Conservation (phyloP, 2,888 invertebrate genomes). For the Pristionchus entomophagus region DNA sequence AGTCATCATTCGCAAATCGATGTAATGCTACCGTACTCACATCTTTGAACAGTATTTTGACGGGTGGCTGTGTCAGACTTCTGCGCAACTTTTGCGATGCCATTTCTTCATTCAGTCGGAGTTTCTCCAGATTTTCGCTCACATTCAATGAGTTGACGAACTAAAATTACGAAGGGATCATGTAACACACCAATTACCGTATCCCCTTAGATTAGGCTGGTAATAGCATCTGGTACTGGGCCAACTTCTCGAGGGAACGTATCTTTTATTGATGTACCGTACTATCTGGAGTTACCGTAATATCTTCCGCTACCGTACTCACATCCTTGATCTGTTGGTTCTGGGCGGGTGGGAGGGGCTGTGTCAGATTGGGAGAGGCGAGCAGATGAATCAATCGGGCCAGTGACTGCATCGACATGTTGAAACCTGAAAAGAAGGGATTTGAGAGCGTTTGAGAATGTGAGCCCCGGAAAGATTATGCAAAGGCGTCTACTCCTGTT, state of each 20-base stretch:
- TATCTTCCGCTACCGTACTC: not conserved
- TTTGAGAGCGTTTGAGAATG: too few species aligned
- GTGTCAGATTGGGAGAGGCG: constrained; percentile 49
- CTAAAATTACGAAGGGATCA: not conserved
- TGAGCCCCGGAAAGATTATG: too few species aligned
- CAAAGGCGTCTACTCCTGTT: too few species aligned
- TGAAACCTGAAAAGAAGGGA: constrained; percentile 54
- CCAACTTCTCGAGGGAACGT: not conserved
- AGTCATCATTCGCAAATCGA: not conserved
- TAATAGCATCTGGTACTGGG: too few species aligned
- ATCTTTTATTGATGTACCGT: not conserved
- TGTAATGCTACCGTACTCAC: not conserved
- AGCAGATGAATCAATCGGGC: constrained; percentile 59
- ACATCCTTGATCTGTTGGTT: constrained; percentile 36
- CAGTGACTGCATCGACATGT: constrained; percentile 50
- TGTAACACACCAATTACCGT: not conserved
- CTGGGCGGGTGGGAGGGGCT: not conserved
- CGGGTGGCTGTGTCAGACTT: too few species aligned
- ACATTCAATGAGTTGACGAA: too few species aligned
- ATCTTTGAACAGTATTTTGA: too few species aligned
- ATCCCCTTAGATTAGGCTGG: too few species aligned
- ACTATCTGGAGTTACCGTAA: not conserved
- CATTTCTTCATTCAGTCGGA: constrained; percentile 44
- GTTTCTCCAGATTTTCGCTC: not conserved
- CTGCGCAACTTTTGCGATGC: too few species aligned